Base-by-base conservation (phyloP, 2,888 invertebrate genomes). In the Heteropelma amictum region DNA sequence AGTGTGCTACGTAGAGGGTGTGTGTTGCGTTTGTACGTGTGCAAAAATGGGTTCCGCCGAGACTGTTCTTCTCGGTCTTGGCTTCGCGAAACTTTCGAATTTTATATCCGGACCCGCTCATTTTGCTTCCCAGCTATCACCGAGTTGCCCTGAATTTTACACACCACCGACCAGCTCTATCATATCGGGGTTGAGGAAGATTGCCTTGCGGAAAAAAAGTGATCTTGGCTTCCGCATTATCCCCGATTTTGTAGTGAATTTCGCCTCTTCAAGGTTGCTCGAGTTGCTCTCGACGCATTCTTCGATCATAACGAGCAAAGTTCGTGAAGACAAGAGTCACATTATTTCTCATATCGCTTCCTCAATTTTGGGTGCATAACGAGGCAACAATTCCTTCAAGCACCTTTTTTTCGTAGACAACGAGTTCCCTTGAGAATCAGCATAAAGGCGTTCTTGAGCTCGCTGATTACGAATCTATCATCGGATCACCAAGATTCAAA, bases 61-160 rank as follows among this genome's bases (percentile, higher is more conserved):
- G 56, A 58, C 47, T 54, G 71, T 71, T 71, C 75, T 56, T 54
- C 61, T 70, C 56, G 56, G 75, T 61, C 49, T 67, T 28, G 67
- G 74, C 64, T 51, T 45, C 68, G 60, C 61, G 35, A 63, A 64
- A 78, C 76, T 76, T 78, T 67, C 79, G 78, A 78, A 78, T 79
- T 78, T 77, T 78, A 58, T 60, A 68, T 63, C 63, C 51, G 47
- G 51, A 70, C 49, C 65, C 56, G 54, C 61, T 71, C 75, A 60
- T 65, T 71, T 65, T 64, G 61, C 40, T 67, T 53, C 47, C n/a
- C 53, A 58, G 64, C 58, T 30, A 49, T n/a, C 51, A 12, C 53
- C 56, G 63, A 51, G 51, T 65, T 70, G 67, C 77, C 69, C 65
- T 69, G 63, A 60, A 74, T 77, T 79, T 77, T 77, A 71, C 74